A percentile compares a stretch with the other conserved stretches of the same genome.
Conservation (phyloP, 2,113 vertebrate genomes). For the Gulo gulo region DNA sequence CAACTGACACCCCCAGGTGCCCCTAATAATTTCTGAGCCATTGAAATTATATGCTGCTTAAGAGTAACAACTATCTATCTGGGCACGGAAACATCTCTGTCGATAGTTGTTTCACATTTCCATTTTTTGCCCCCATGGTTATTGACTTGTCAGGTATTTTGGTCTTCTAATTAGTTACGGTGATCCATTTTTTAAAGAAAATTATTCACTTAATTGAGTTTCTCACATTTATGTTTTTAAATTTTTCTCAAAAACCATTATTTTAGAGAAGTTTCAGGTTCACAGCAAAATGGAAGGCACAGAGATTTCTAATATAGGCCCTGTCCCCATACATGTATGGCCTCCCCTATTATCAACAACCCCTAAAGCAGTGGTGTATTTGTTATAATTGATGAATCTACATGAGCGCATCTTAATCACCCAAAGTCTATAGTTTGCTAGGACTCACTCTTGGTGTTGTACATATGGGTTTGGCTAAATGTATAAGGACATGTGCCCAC, state of each 20-base stretch:
- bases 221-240: neutral
- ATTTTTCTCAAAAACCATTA: neutral
- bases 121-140: neutral
- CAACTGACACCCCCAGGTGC: neutral
- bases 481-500: neutral
- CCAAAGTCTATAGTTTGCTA: neutral
- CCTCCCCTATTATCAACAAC: neutral
- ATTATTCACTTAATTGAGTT: neutral
- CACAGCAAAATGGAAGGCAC: neutral
- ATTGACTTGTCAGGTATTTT: neutral
- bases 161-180: neutral
- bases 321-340: neutral
- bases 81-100: neutral
- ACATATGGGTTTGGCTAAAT: neutral
- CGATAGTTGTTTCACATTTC: neutral
- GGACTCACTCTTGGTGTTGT: neutral
- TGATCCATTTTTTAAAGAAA: neutral
- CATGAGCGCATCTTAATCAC: neutral
- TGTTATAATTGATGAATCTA: neutral
- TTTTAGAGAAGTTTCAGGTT: neutral
- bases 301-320: neutral
- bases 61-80: neutral
- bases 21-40: neutral
- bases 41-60: neutral
- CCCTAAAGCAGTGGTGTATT: neutral